Conservation (phyloP, 2,888 invertebrate genomes). For the Leucoma salicis region DNA sequence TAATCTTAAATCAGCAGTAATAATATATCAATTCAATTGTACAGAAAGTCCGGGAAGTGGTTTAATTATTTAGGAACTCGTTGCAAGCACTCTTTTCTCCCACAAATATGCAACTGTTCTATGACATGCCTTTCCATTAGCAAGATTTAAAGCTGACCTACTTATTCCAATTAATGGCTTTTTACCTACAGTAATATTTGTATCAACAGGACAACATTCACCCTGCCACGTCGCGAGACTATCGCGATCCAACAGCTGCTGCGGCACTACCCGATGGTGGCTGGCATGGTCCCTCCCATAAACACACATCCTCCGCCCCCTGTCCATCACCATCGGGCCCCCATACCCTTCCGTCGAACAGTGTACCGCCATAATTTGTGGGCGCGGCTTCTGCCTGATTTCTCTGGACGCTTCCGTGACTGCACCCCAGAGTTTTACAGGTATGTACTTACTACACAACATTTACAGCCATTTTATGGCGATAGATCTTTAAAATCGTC, state of each 20-base stretch:
- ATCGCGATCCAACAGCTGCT: conserved; percentile 83
- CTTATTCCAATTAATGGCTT: too few relatives aligned
- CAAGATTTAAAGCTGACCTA: too few relatives aligned
- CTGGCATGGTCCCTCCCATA: conserved; percentile 43
- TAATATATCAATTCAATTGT: too few relatives aligned
- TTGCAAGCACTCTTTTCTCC: too few relatives aligned
- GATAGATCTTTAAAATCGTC: too few relatives aligned
- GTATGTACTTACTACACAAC: conserved; percentile 62
- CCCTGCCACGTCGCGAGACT: conserved; percentile 83
- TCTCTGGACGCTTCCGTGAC: conserved; percentile 87
- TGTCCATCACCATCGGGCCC: conserved; percentile 54
- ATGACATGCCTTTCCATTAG: too few relatives aligned
- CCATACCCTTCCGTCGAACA: conserved; percentile 83
- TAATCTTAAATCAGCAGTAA: too few relatives aligned
- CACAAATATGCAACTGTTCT: too few relatives aligned
- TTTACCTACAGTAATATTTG: too few relatives aligned
- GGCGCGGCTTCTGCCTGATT: conserved; percentile 86
- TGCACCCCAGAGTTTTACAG: conserved; percentile 89
- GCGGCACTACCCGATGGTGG: conserved; percentile 67
- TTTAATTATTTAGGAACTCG: background rate
- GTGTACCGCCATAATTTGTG: conserved; percentile 90
- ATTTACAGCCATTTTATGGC: too few relatives aligned
- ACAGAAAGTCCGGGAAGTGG: background rate
- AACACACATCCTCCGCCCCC: conserved; percentile 34
- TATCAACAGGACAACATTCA: conserved; percentile 85